These are phyloP conservation scores for Pseudachorutes palmiensis DNA, from an alignment of 1,140 invertebrate genomes.

Conservation along the genomic window DNA sequence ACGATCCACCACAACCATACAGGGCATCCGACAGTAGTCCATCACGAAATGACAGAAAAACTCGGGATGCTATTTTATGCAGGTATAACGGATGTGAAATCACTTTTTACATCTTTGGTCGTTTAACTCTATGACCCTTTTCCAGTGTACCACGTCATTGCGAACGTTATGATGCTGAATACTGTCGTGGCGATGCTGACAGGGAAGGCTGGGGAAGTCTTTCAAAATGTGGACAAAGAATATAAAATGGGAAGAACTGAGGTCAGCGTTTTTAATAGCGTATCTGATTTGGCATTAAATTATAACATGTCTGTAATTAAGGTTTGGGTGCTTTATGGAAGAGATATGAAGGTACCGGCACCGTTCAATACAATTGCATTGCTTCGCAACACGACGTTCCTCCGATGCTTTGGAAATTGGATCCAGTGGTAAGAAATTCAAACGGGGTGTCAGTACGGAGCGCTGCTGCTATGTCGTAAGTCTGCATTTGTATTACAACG, in stretches of 20 bases:
- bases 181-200: slow-evolving; percentile 8
- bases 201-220: not conserved
- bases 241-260: slow-evolving; percentile 2
- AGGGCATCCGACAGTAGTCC: not conserved
- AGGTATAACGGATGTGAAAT: not conserved
- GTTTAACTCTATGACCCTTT: not conserved
- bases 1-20: not conserved
- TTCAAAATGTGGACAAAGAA: slow-evolving; percentile 1
- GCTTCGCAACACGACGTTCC: not conserved
- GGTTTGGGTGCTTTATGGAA: not conserved
- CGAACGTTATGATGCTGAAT: not conserved
- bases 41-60: not conserved
- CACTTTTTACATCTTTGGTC: not conserved
- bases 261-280: not conserved
- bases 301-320: not conserved
- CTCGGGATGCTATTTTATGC: not conserved
- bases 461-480: slow-evolving; percentile 1
- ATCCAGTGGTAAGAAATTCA: not conserved
- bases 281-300: not conserved
- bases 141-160: slow-evolving; percentile 1
- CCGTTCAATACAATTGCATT: slow-evolving; percentile 1
- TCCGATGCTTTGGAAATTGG: not conserved
- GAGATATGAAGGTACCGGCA: slow-evolving; percentile 8
- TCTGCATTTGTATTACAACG: no score
- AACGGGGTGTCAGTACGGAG: not conserved